Evolutionary conservation across 2,113 vertebrate species (phyloP).

Genomic region (Chlorocebus sabaeus): DNA sequence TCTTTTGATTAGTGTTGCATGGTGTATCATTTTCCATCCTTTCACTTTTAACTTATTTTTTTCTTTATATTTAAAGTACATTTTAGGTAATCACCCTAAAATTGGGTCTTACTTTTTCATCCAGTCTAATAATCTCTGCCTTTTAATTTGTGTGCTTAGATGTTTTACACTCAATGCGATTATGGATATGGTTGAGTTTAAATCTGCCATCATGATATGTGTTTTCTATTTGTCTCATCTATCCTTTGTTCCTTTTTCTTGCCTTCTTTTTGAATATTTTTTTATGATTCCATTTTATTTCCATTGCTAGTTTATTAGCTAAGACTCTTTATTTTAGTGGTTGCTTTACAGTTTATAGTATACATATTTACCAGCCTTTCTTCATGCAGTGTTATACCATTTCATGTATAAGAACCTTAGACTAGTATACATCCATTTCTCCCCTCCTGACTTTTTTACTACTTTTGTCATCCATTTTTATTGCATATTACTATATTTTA

Average conservation of each 20-base stretch:
- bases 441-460: not conserved
- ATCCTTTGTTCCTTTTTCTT: not conserved
- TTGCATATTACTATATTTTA: not conserved
- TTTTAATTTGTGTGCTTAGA: slow-evolving; percentile 18
- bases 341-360: not conserved
- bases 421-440: not conserved
- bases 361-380: not conserved
- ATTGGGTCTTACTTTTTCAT: not conserved
- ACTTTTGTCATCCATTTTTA: not conserved
- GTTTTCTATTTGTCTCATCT: not conserved
- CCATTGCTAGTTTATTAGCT: not conserved
- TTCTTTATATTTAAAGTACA: not conserved
- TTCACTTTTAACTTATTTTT: not conserved
- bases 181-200: not conserved
- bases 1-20: not conserved
- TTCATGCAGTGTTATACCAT: not conserved
- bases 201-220: not conserved
- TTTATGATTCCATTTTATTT: slow-evolving; percentile 3
- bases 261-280: not conserved
- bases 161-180: not conserved
- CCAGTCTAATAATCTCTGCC: not conserved
- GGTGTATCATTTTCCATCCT: not conserved
- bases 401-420: not conserved
- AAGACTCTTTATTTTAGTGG: not conserved
- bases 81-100: not conserved